Base-by-base conservation (phyloP, 2,113 vertebrate genomes). In the Mandrillus leucophaeus region DNA sequence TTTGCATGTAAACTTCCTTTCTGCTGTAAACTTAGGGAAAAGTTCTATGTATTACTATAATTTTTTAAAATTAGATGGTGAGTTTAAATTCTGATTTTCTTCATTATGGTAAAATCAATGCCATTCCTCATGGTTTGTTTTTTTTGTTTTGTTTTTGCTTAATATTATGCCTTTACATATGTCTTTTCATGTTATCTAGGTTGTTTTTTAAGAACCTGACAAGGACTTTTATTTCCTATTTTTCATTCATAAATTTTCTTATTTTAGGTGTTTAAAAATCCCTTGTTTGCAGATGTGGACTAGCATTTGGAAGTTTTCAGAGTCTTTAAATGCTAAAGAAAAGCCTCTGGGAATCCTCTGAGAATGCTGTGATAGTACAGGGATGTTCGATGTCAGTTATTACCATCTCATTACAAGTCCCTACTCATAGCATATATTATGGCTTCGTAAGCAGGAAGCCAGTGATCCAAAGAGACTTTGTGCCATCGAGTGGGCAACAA, bases 31-130 rank as follows among this genome's bases (percentile, higher is more conserved):
- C 16, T 50, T 72, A 17, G 40, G 48, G 23, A 38, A 55, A 87
- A 20, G 6, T 32, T 75, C 52, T 43, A n/a, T 8, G 4, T 40
- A 22, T 87, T 61, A n/a, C 38, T 45, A 3, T 35, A 18, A 32
- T 48, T 27, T 92, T 90, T 3, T 45, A 59, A 84, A 80, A 52
- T 55, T 79, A 52, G 55, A 43, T 17, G 52, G 32, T 48, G 6
- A 79, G 50, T 92, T 96, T 93, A 55, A 86, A 85, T 91, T 85
- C 79, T 50, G 22, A 55, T 92, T 97, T 91, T 95, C 52, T 88
- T 78, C 17, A 43, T 89, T 85, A 27, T 40, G 55, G 18, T 22
- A 76, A 97, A 73, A 75, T 35, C 3, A 8, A 6, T 83, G 27
- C 1, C 12, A 48, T 82, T 93, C 25, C 48, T 88, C n/a, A 17